phyloP scores from a whole-genome alignment of 2,888 invertebrate genomes.

The Calliopum simillimum region DNA sequence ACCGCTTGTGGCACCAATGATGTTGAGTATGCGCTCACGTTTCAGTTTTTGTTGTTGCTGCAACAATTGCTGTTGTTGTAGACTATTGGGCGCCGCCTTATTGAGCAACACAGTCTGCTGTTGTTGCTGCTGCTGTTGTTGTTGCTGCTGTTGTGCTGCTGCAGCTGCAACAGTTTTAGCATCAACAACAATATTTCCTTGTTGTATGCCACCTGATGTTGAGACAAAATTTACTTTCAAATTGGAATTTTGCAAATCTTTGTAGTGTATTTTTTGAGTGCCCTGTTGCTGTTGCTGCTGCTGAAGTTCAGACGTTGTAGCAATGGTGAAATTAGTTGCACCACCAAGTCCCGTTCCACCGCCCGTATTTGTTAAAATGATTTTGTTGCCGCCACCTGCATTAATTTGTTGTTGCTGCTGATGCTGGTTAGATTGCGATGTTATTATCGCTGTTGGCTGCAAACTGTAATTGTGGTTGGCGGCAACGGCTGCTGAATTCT shows the following conservation, averaged over 20 bases:
- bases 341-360: constrained; percentile 44
- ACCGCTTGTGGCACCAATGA: constrained; percentile 49
- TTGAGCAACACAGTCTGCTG: constrained; percentile 59
- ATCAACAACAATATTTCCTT: constrained; percentile 52
- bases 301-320: constrained; percentile 59
- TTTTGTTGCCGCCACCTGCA: constrained; percentile 62
- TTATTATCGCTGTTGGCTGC: constrained; percentile 64
- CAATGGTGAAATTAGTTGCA: constrained; percentile 58
- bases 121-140: constrained; percentile 44
- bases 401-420: constrained; percentile 47
- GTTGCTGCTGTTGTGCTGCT: constrained; percentile 43
- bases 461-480: constrained; percentile 67
- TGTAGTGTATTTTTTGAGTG: constrained; percentile 63
- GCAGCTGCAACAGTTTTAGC: constrained; percentile 41
- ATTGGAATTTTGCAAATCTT: constrained; percentile 63
- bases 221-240: constrained; percentile 66
- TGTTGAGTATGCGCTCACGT: constrained; percentile 53
- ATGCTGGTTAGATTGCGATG: constrained; percentile 54
- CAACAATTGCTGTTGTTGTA: constrained; percentile 44
- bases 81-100: constrained; percentile 47
- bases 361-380: constrained; percentile 59
- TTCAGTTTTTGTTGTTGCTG: constrained; percentile 59
- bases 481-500: constrained; percentile 60
- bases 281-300: constrained; percentile 42
- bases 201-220: constrained; percentile 51